Percentiles rank a stretch among this genome's conserved stretches.
Conservation (phyloP, 1,140 invertebrate genomes). For the Contarinia nasturtii region DNA sequence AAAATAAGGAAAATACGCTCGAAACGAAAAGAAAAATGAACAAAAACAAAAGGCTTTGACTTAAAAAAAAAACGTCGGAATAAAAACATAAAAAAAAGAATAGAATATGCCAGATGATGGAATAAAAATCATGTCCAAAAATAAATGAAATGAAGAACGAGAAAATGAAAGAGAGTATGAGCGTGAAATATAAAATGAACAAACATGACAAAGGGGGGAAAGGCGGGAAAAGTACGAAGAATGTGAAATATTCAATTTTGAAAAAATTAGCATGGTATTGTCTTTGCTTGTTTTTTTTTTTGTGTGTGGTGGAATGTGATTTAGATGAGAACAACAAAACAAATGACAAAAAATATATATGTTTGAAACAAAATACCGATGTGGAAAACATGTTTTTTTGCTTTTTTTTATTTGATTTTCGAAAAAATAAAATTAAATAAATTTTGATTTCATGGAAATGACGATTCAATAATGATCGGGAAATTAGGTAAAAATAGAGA, state of each 20-base stretch:
- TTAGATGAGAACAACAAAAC: background rate
- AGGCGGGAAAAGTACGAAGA: background rate
- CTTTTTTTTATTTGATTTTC: background rate
- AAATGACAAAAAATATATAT: background rate
- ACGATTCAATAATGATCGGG: background rate
- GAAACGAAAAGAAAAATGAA: background rate
- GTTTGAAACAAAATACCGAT: background rate
- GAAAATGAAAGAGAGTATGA: background rate
- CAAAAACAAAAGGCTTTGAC: background rate
- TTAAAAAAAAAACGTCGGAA: no score
- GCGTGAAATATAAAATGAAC: conserved; percentile 1
- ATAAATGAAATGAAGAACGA: background rate
- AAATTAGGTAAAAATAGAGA: background rate
- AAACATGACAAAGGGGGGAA: background rate
- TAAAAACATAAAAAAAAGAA: no score
- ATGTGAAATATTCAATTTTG: no score
- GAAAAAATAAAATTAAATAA: background rate
- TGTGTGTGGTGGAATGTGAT: background rate
- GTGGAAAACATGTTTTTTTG: background rate
- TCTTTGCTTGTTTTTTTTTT: background rate
- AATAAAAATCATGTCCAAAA: no score
- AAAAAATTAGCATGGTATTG: background rate
- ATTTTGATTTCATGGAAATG: background rate
- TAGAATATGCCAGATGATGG: background rate
- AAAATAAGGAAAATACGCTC: background rate